phyloP scores from a whole-genome alignment of 2,797 vertebrate species.

The Petrocephalus schoutedeni region DNA sequence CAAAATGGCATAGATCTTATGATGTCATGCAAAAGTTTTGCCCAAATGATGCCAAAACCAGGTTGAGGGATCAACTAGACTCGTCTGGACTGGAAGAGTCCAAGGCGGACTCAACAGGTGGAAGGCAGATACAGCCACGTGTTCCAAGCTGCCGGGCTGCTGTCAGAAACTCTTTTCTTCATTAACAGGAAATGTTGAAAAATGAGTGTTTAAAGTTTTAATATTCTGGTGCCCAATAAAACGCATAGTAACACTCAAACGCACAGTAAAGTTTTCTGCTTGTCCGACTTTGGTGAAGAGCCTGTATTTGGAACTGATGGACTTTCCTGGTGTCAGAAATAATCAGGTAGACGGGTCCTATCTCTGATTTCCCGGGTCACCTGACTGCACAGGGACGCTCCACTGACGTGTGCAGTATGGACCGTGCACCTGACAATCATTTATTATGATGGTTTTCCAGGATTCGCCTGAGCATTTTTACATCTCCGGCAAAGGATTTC shows the following conservation, averaged over 20 bases:
- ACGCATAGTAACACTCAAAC: not conserved
- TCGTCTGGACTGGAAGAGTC: not conserved
- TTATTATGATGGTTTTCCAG: not conserved
- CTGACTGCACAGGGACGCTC: not conserved
- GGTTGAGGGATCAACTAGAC: not conserved
- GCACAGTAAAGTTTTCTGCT: not conserved
- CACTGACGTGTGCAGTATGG: not conserved
- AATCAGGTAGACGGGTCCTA: not conserved
- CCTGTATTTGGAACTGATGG: not conserved
- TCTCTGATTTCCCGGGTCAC: not conserved
- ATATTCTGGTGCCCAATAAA: not conserved
- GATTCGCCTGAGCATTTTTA: slow-evolving; percentile 2
- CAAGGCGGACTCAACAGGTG: not conserved
- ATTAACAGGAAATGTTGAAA: not conserved
- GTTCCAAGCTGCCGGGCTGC: not conserved
- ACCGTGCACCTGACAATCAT: not conserved
- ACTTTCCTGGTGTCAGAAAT: not conserved
- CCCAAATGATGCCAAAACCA: not conserved
- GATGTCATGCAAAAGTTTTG: not conserved
- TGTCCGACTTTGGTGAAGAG: not conserved
- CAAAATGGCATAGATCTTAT: not conserved
- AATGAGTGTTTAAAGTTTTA: not conserved
- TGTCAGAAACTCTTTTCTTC: too few relatives aligned
- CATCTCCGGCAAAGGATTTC: not conserved
- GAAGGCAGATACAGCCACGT: not conserved